Evolutionary conservation across 2,797 vertebrate genomes (phyloP).

Genomic region (Astyanax mexicanus): DNA sequence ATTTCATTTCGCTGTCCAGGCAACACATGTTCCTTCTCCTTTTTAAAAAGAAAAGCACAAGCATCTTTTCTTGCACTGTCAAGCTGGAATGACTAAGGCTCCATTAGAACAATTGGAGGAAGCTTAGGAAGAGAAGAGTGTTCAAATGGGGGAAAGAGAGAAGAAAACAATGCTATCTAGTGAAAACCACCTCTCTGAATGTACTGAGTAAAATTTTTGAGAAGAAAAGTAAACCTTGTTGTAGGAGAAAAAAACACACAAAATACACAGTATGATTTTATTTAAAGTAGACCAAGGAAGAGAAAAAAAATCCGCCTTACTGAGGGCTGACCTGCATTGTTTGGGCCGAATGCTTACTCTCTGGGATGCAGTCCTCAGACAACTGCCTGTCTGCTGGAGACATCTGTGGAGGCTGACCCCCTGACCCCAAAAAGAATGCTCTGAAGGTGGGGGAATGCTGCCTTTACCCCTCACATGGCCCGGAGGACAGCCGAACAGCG

Average conservation of each 20-base stretch:
- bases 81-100: slow-evolving; percentile 78
- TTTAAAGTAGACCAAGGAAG: slow-evolving; percentile 56
- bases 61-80: slow-evolving; percentile 74
- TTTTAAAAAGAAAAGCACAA: too few relatives aligned
- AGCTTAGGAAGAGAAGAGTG: slow-evolving; percentile 78
- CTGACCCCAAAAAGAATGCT: slow-evolving; percentile 91
- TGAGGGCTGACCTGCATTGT: slow-evolving; percentile 81
- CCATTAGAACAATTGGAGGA: slow-evolving; percentile 83
- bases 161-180: slow-evolving; percentile 75
- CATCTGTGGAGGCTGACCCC: slow-evolving; percentile 90
- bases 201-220: slow-evolving; percentile 27
- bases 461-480: slow-evolving; percentile 79
- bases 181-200: slow-evolving; percentile 68
- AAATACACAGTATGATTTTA: slow-evolving; percentile 63
- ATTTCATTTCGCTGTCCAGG: slow-evolving; percentile 73
- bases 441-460: slow-evolving; percentile 84
- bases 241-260: slow-evolving; percentile 49
- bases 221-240: slow-evolving; percentile 38
- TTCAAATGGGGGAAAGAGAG: slow-evolving; percentile 76
- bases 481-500: slow-evolving; percentile 75
- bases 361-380: slow-evolving; percentile 88
- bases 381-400: slow-evolving; percentile 90
- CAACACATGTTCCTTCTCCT: slow-evolving; percentile 48
- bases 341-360: slow-evolving; percentile 81
- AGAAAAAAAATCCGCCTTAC: slow-evolving; percentile 73